Evolutionary conservation across 1,140 invertebrate genomes (phyloP), one percentile per base, ranked within the genome.

Genomic region (Drosophila biarmipes): DNA sequence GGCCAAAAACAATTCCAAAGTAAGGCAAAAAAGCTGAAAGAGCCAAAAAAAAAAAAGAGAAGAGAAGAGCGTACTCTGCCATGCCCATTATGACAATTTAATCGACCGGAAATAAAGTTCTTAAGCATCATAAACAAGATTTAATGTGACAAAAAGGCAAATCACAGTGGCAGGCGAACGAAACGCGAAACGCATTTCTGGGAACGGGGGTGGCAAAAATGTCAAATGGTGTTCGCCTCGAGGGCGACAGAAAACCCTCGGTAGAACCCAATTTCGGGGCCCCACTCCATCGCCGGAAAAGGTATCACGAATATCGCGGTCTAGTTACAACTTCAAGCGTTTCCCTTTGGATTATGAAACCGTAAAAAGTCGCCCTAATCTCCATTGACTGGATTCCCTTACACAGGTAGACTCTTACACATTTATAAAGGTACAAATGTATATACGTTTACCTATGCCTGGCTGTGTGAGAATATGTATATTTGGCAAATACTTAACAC

Each of bases 131-230:
- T 86, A 86, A 86, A 86, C 82, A 86, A 86, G 81, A 86, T 86
- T 86, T 86, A 86, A 87, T 87, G 81, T 86, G 82, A 86, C 78
- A 86, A 86, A 86, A 86, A 87, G 76, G 82, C 81, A 85, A 85
- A 85, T 85, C 81, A 87, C 81, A 87, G 69, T 48, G 49, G 35
- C 55, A 67, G 42, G 15, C 7, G 24, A 15, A 52, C 29, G 34
- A 34, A 64, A 37, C 29, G 57, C 57, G 42, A 66, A 62, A 62
- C 62, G 55, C 62, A 62, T 66, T 66, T 64, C 0, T 1, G 21
- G 21, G 21, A 4, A 4, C 21, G 37, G 37, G 11, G 35, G 42
- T 17, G 53, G 71, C 80, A 80, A 52, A 81, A 85, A 81, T 85
- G 78, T 87, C 82, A 85, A 85, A 86, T 81, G 82, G 56, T 73